These are phyloP conservation scores for Centropyge bicolor DNA, from an alignment of 2,797 vertebrate species.

Conservation along the genomic window DNA sequence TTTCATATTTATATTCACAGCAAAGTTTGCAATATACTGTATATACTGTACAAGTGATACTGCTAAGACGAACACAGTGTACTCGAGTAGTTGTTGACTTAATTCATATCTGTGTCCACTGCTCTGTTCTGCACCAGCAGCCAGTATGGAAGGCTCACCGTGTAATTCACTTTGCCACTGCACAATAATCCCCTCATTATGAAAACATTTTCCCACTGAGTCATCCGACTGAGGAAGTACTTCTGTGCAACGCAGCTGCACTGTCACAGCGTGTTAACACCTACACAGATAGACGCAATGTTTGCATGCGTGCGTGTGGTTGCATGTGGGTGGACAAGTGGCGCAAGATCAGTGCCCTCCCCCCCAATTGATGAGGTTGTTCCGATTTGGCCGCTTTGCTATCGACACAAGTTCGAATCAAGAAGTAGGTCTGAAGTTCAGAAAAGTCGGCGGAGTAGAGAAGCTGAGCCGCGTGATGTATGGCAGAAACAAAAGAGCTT, in stretches of 20 bases:
- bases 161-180: conserved; percentile 74
- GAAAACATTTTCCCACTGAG: conserved; percentile 71
- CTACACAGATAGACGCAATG: conserved; percentile 39
- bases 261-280: conserved; percentile 42
- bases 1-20: not conserved
- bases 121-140: conserved; percentile 52
- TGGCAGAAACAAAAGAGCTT: conserved; percentile 27
- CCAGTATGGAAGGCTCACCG: conserved; percentile 47
- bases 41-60: conserved; percentile 6
- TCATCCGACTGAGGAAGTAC: conserved; percentile 58
- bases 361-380: conserved; percentile 19
- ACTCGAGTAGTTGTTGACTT: conserved; percentile 41
- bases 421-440: conserved; percentile 5
- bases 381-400: conserved; percentile 29
- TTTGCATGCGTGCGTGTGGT: conserved; percentile 1
- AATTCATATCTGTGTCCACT: conserved; percentile 52
- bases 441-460: not conserved
- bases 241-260: conserved; percentile 41
- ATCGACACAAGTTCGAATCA: not conserved
- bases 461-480: not conserved
- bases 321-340: not conserved
- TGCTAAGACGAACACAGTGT: conserved; percentile 15
- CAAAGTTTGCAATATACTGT: not conserved
- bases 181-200: conserved; percentile 75
- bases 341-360: not conserved